Evolutionary conservation across 2,888 invertebrate genomes (phyloP).

Genomic region (Prosapia bicincta): DNA sequence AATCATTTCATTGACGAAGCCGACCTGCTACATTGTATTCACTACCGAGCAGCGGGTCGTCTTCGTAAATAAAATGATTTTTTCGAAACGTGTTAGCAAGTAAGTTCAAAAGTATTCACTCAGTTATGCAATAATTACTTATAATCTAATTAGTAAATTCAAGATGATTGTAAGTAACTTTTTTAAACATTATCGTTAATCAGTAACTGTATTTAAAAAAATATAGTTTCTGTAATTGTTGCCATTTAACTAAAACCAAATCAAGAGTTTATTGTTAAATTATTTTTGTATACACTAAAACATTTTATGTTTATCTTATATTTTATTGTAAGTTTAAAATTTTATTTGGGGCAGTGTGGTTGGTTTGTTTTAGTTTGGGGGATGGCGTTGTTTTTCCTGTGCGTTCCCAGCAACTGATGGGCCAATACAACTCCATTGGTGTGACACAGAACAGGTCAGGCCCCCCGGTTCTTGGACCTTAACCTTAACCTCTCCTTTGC

Average conservation of each 20-base stretch:
- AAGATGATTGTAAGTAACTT: too few species aligned
- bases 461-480: constrained; percentile 27
- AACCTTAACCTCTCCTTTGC: neutral
- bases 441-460: constrained; percentile 81
- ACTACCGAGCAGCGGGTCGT: too few species aligned
- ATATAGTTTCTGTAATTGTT: too few species aligned
- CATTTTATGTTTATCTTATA: constrained; percentile 19
- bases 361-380: constrained; percentile 68
- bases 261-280: neutral
- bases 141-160: too few species aligned
- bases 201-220: too few species aligned
- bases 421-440: constrained; percentile 86
- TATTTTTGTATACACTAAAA: constrained; percentile 6
- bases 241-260: neutral
- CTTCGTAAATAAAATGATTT: too few species aligned
- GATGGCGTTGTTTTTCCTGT: constrained; percentile 85
- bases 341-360: constrained; percentile 32
- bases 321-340: constrained; percentile 14
- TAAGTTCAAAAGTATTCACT: too few species aligned
- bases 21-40: too few species aligned
- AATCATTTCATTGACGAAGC: too few species aligned
- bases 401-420: constrained; percentile 65
- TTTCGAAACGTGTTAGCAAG: too few species aligned
- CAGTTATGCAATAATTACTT: too few species aligned
- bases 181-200: too few species aligned